Percentiles rank a stretch among this genome's conserved stretches.
Conservation (phyloP, 2,113 vertebrate genomes). For the Toxotes chatareus region DNA sequence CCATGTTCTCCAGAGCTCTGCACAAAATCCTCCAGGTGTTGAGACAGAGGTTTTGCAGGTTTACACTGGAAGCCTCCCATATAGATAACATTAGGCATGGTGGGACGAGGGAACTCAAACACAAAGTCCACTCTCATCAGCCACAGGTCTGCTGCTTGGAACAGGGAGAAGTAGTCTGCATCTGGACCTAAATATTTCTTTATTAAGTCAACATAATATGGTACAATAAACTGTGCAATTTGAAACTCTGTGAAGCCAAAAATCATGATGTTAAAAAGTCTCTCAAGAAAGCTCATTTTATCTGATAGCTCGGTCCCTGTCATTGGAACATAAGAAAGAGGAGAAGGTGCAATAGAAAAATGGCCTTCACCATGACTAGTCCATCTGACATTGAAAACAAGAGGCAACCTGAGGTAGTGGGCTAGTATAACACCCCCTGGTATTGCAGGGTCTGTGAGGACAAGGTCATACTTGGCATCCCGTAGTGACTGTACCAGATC, state of each 20-base stretch:
- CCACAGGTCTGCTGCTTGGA: constrained; percentile 84
- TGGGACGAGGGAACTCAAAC: constrained; percentile 86
- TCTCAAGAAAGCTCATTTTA: constrained; percentile 79
- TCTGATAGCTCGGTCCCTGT: constrained; percentile 64
- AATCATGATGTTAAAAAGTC: constrained; percentile 64
- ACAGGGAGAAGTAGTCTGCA: constrained; percentile 59
- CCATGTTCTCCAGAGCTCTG: constrained; percentile 82
- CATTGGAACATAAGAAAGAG: constrained; percentile 78
- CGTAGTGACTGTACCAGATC: constrained; percentile 48
- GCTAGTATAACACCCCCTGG: constrained; percentile 66
- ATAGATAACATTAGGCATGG: constrained; percentile 85
- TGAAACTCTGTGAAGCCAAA: constrained; percentile 16
- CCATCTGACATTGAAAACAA: constrained; percentile 81
- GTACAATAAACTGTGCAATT: neutral
- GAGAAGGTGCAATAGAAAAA: constrained; percentile 74
- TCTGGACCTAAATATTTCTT: constrained; percentile 75
- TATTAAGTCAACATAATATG: constrained; percentile 23
- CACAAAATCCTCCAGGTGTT: constrained; percentile 79
- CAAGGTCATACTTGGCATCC: constrained; percentile 70
- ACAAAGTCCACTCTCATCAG: constrained; percentile 86
- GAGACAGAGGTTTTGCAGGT: constrained; percentile 78
- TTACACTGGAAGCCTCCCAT: constrained; percentile 87
- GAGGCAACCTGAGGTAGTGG: constrained; percentile 70
- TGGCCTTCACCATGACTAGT: constrained; percentile 74
- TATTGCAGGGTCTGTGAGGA: constrained; percentile 69